Base-by-base conservation (phyloP, 2,888 invertebrate genomes). In the Drymonia ruficornis region DNA sequence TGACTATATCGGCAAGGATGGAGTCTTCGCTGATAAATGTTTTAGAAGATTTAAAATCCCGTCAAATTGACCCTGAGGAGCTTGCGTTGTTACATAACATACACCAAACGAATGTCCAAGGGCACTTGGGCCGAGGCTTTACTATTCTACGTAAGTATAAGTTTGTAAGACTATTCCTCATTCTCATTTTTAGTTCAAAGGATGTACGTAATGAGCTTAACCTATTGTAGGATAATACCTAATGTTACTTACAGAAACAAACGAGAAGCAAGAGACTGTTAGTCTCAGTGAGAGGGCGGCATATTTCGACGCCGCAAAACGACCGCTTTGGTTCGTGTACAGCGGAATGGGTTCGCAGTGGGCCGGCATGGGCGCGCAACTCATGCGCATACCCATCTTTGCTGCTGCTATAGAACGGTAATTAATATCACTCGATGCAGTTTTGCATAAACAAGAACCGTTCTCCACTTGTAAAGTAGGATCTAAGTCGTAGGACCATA, bases 321-420 rank as follows among this genome's bases (percentile, higher is more conserved):
- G 93, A 0, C 95, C 95, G 3, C 83, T 96, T 12, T 96, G 95
- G 94, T 95, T 94, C 78, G 93, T 96, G 55, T 96, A 95, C 87
- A 95, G 95, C 58, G 96, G 96, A 6, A 95, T 96, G 95, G 96
- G 95, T 13, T 94, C 94, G 0, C 95, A 96, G 76, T 96, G 95
- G 95, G 81, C 92, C 31, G 94, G 94, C 29, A 96, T 96, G 95
- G 95, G 94, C 0, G 76, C 86, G 18, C 89, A 94, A 42, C 90
- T 96, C 70, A 94, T 96, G 94, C 81, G 87, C 46, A 86, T 96
- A 59, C 94, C 94, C 1, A 81, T 93, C 15, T 96, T 96, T 78
- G 89, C 93, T 2, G 83, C 84, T 16, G 84, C 91, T 18, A 94
- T 96, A 56, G 82, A 93, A 67, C 72, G 81, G 90, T 89, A 76